A percentile compares a stretch with the other conserved stretches of the same genome.
Conservation (phyloP, 2,113 vertebrate genomes). For the Channa maculata region DNA sequence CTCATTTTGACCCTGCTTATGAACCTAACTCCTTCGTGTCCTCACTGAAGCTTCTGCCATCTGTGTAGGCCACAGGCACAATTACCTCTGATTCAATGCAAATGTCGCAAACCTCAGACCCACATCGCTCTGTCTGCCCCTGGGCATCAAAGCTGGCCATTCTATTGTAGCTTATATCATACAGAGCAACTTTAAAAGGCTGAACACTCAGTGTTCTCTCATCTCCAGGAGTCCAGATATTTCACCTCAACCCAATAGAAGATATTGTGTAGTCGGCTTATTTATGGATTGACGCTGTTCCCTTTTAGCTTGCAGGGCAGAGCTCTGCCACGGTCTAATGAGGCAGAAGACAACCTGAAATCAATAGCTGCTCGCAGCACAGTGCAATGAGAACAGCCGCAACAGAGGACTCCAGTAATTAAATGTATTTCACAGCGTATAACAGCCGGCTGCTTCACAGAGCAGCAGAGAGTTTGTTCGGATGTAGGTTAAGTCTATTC, state of each 20-base stretch:
- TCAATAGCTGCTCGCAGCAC: slow-evolving; percentile 69
- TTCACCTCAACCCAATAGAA: slow-evolving; percentile 51
- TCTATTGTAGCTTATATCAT: slow-evolving; percentile 28
- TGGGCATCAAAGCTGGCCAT: not conserved
- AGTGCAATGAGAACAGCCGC: slow-evolving; percentile 45
- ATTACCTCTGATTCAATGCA: slow-evolving; percentile 49
- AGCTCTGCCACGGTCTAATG: slow-evolving; percentile 72
- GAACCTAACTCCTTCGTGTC: slow-evolving; percentile 2
- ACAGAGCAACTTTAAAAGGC: slow-evolving; percentile 20
- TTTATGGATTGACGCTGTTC: slow-evolving; percentile 67
- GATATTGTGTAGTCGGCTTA: slow-evolving; percentile 53
- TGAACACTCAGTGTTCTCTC: not conserved
- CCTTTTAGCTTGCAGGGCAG: slow-evolving; percentile 67
- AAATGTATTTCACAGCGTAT: slow-evolving; percentile 58
- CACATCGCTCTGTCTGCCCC: not conserved
- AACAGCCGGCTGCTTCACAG: slow-evolving; percentile 54
- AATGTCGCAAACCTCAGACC: slow-evolving; percentile 14
- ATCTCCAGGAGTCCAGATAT: slow-evolving; percentile 41
- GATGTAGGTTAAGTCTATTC: slow-evolving; percentile 30
- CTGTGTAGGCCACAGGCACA: slow-evolving; percentile 9
- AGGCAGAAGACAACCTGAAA: slow-evolving; percentile 74
- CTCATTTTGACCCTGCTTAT: slow-evolving; percentile 32
- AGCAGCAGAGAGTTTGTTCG: slow-evolving; percentile 38
- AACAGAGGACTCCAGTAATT: slow-evolving; percentile 63
- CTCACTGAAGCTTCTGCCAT: slow-evolving; percentile 13